Evolutionary conservation across 2,797 vertebrate genomes (phyloP).

Genomic region (Trematomus bernacchii): DNA sequence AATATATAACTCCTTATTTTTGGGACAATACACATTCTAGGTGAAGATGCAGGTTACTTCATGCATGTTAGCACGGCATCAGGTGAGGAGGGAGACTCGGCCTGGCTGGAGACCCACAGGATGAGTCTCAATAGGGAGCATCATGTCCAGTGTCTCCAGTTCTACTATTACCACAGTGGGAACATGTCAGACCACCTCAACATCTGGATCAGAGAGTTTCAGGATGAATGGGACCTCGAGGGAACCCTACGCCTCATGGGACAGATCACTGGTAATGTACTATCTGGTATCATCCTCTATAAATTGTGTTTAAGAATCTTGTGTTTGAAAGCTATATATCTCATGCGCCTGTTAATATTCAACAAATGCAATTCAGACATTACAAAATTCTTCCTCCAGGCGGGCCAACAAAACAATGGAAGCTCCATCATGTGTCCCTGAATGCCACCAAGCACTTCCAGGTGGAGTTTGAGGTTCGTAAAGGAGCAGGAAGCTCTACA

Average conservation of each 20-base stretch:
- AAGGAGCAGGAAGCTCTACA: slow-evolving; percentile 76
- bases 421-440: slow-evolving; percentile 84
- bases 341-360: too few species aligned
- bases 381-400: slow-evolving; percentile 39
- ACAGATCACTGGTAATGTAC: slow-evolving; percentile 66
- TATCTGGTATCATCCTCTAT: too few species aligned
- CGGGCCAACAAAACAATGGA: slow-evolving; percentile 80
- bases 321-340: too few species aligned
- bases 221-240: slow-evolving; percentile 30
- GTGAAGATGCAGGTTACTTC: slow-evolving; percentile 80
- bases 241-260: slow-evolving; percentile 44
- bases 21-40: slow-evolving; percentile 12
- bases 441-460: slow-evolving; percentile 80
- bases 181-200: slow-evolving; percentile 78
- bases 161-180: slow-evolving; percentile 89
- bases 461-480: slow-evolving; percentile 85
- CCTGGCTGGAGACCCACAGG: slow-evolving; percentile 83
- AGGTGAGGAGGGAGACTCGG: slow-evolving; percentile 67
- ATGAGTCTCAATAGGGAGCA: slow-evolving; percentile 84
- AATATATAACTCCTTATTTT: background rate
- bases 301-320: too few species aligned
- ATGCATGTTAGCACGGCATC: slow-evolving; percentile 86
- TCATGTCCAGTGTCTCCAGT: slow-evolving; percentile 89
- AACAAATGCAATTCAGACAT: too few species aligned
- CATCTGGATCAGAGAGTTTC: slow-evolving; percentile 87